phyloP scores from a whole-genome alignment of 2,113 vertebrate species.

The Andinoacara biseriatus region DNA sequence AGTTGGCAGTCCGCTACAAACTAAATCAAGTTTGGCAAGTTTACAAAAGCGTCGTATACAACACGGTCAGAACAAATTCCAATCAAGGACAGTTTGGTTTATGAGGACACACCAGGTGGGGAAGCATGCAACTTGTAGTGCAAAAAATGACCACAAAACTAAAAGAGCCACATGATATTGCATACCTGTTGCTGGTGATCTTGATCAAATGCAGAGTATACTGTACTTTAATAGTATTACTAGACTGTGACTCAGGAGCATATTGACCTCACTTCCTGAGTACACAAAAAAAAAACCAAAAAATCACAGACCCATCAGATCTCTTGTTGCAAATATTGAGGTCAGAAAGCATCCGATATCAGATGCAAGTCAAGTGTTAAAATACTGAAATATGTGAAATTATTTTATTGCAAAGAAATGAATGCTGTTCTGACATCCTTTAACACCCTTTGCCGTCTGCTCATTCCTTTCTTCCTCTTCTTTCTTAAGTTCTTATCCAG shows the following conservation, averaged over 20 bases:
- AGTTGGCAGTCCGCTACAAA: conserved; percentile 41
- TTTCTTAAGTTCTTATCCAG: conserved; percentile 71
- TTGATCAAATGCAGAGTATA: neutral
- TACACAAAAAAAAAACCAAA: neutral
- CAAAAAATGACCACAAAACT: neutral
- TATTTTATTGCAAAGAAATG: neutral
- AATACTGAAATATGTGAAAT: neutral
- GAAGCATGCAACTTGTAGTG: neutral
- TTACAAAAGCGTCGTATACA: conserved; percentile 35
- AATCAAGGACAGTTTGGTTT: conserved; percentile 33
- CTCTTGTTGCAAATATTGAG: neutral
- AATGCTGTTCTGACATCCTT: neutral
- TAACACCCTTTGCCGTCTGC: neutral
- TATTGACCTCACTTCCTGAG: too few species aligned
- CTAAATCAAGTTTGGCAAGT: conserved; percentile 61
- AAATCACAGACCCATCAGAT: conserved; percentile 7
- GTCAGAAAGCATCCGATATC: neutral
- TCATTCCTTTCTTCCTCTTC: neutral
- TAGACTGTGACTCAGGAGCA: neutral
- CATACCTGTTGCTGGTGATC: conserved; percentile 5
- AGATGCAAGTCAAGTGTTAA: neutral
- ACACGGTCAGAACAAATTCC: conserved; percentile 22
- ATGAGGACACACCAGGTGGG: conserved; percentile 16
- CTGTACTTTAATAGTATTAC: neutral
- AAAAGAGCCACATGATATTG: neutral